Conservation (phyloP, 2,888 invertebrate genomes). For the Oscheius onirici region DNA sequence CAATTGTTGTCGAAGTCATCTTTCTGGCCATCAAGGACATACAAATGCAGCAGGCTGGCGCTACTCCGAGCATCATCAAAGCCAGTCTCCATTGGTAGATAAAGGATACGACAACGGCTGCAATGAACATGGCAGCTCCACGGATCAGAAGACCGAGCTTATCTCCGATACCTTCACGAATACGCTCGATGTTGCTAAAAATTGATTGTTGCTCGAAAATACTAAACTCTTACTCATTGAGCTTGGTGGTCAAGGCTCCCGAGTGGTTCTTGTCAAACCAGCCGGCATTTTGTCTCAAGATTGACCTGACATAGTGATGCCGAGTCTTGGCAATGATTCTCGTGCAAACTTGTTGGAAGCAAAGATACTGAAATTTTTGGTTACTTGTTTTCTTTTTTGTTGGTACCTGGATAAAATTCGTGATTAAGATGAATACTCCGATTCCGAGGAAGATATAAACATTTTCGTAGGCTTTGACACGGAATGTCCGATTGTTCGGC, state of each 20-base stretch:
- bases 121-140: constrained; percentile 55
- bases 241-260: constrained; percentile 56
- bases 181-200: constrained; percentile 53
- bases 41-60: constrained; percentile 56
- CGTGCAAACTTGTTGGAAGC: constrained; percentile 59
- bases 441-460: constrained; percentile 65
- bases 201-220: background rate
- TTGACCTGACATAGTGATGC: constrained; percentile 49
- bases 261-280: constrained; percentile 64
- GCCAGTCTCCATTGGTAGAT: constrained; percentile 62
- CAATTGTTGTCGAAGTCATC: constrained; percentile 51
- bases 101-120: constrained; percentile 52
- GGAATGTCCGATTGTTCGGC: constrained; percentile 50
- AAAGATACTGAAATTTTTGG: constrained; percentile 54
- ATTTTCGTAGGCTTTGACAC: constrained; percentile 55
- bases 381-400: too few species aligned
- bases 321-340: constrained; percentile 57
- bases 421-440: constrained; percentile 51
- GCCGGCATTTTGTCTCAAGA: constrained; percentile 63
- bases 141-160: constrained; percentile 63
- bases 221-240: constrained; percentile 55
- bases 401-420: constrained; percentile 60
- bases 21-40: constrained; percentile 62
- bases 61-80: constrained; percentile 61
- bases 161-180: constrained; percentile 64